These are phyloP conservation scores for Epinotia nisella DNA, from an alignment of 2,888 invertebrate genomes.

Conservation along the genomic window DNA sequence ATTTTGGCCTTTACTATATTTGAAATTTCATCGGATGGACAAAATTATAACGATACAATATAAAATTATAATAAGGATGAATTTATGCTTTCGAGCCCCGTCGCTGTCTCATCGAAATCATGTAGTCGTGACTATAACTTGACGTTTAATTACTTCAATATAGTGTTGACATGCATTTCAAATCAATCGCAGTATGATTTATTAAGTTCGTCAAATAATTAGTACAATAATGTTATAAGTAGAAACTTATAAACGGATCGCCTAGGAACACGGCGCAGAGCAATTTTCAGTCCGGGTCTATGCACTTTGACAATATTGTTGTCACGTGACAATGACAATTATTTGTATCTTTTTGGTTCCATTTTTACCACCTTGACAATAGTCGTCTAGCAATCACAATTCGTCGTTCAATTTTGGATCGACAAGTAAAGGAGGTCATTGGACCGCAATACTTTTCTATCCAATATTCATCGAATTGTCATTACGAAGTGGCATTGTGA, in stretches of 20 bases:
- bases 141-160: constrained; percentile 26
- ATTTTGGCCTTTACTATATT: constrained; percentile 36
- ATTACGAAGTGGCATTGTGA: neutral
- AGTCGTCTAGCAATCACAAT: neutral
- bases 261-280: constrained; percentile 1
- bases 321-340: neutral
- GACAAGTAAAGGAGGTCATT: neutral
- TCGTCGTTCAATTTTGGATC: neutral
- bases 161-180: constrained; percentile 41
- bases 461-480: neutral
- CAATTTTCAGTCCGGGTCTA: neutral
- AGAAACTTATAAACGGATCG: constrained; percentile 31
- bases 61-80: constrained; percentile 19
- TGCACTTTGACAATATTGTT: neutral
- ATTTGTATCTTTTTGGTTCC: neutral
- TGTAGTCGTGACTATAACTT: constrained; percentile 20
- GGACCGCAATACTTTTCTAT: neutral
- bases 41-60: constrained; percentile 18
- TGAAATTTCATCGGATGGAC: constrained; percentile 23
- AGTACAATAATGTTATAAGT: constrained; percentile 42
- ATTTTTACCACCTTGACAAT: neutral
- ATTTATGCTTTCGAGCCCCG: constrained; percentile 22
- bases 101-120: constrained; percentile 29
- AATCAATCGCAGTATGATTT: constrained; percentile 38
- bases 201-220: constrained; percentile 41